phyloP scores from a whole-genome alignment of 2,113 vertebrate genomes.

The Rutilus rutilus region DNA sequence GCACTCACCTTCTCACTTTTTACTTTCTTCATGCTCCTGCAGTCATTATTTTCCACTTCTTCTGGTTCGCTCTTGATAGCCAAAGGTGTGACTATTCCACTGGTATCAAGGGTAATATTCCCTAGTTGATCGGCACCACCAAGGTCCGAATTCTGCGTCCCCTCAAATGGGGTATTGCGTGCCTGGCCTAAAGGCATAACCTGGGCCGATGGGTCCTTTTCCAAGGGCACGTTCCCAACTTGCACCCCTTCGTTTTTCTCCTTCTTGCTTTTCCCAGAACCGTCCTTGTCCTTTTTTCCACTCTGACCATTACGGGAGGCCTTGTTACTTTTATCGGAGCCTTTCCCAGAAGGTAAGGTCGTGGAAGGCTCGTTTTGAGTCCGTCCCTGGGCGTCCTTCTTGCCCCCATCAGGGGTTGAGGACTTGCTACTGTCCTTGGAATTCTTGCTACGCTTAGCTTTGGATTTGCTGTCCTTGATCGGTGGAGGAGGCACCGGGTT shows the following conservation, averaged over 20 bases:
- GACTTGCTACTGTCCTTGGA: conserved; percentile 95
- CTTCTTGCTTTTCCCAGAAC: conserved; percentile 92
- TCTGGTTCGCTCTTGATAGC: conserved; percentile 92
- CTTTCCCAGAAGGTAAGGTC: conserved; percentile 81
- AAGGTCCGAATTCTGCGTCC: conserved; percentile 84
- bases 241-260: conserved; percentile 88
- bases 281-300: conserved; percentile 96
- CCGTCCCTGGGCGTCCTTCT: conserved; percentile 90
- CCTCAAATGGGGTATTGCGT: conserved; percentile 88
- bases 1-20: conserved; percentile 97
- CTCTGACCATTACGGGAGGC: conserved; percentile 84
- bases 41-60: conserved; percentile 90
- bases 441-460: conserved; percentile 98
- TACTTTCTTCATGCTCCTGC: conserved; percentile 92
- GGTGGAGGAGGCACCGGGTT: conserved; percentile 94
- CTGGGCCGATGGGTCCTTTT: conserved; percentile 88
- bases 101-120: conserved; percentile 93
- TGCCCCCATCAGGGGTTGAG: conserved; percentile 85
- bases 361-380: conserved; percentile 83
- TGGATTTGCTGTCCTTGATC: conserved; percentile 97
- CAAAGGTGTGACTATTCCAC: conserved; percentile 89
- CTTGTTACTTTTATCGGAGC: conserved; percentile 91
- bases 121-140: conserved; percentile 89
- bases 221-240: conserved; percentile 74
- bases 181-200: conserved; percentile 80